Percentiles rank a stretch among this genome's conserved stretches.
These are phyloP conservation scores for Aphidoletes aphidimyza DNA, from an alignment of 2,888 invertebrate genomes.

Conservation along the genomic window DNA sequence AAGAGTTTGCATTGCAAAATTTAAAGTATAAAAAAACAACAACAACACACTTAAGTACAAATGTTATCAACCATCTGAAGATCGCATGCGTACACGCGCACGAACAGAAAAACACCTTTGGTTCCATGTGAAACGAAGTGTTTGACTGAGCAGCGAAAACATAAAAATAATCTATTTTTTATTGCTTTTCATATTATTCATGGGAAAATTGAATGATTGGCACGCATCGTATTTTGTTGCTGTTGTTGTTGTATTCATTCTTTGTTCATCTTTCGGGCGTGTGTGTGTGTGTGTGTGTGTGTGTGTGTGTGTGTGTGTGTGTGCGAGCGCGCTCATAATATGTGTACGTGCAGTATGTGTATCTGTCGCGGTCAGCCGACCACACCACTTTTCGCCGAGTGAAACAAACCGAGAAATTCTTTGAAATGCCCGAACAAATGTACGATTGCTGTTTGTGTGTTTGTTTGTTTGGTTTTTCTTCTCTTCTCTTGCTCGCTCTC, in stretches of 20 bases:
- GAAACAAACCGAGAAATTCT: slow-evolving; percentile 48
- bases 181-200: slow-evolving; percentile 48
- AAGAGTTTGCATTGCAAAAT: too few relatives aligned
- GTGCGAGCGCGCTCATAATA: too few relatives aligned
- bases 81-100: slow-evolving; percentile 23
- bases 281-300: too few relatives aligned
- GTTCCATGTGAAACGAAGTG: slow-evolving; percentile 22
- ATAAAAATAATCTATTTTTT: slow-evolving; percentile 42
- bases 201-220: slow-evolving; percentile 53
- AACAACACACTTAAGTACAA: background rate
- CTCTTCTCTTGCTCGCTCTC: background rate
- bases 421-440: slow-evolving; percentile 45
- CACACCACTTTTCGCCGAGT: slow-evolving; percentile 36
- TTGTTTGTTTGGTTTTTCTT: background rate
- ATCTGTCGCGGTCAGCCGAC: slow-evolving; percentile 51
- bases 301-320: too few relatives aligned
- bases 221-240: background rate
- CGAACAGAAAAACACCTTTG: slow-evolving; percentile 11
- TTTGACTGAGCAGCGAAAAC: slow-evolving; percentile 46
- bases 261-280: background rate
- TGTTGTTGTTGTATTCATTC: background rate
- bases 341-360: slow-evolving; percentile 2
- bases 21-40: too few relatives aligned
- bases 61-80: background rate
- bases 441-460: background rate